Base-by-base conservation (phyloP, 1,140 invertebrate species). In the Drosophila melanica region DNA sequence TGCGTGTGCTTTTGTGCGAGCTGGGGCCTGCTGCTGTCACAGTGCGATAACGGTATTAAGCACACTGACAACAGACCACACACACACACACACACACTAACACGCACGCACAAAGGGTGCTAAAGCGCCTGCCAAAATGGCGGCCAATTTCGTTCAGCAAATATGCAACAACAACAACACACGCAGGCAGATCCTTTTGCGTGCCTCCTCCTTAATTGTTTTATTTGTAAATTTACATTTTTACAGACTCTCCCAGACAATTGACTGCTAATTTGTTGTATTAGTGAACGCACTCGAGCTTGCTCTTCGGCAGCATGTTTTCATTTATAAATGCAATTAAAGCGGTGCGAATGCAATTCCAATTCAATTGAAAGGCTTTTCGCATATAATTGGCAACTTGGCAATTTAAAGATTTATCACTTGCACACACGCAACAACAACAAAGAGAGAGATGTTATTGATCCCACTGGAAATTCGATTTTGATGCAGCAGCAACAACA, bases 21-120 rank as follows among this genome's bases (percentile, higher is more conserved):
- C 12, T 53, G 58, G 63, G 44, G 72, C 63, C 65, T 79, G 64
- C 75, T 87, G 72, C 75, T 78, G 75, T 89, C 71, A 82, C 79
- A 74, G 68, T 45, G 65, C 77, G 82, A 87, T 87, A 87, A 87
- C 79, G 84, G 84, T 82, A 87, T 87, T 87, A 87, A 81, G 82
- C 79, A 70, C 82, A 86, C 74, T 86, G 82, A 87, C 82, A 86
- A 87, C 82, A 77, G 63, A 51, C 55, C 74, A 33, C 42, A 27
- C 41, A 57, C 62, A 44, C 35, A 33, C 42, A 44, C 16, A 30
- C 18, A 53, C 55, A 57, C 62, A 44, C 35, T 30, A 37, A 39
- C 16, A 30, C 18, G 48, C 55, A 33, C 30, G 44, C 20, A 23
- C 27, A 30, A 62, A 39, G n/a, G 18, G 5, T 12, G 42, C 48